Evolutionary conservation across 2,888 invertebrate genomes (phyloP).

Genomic region (Arge pagana): DNA sequence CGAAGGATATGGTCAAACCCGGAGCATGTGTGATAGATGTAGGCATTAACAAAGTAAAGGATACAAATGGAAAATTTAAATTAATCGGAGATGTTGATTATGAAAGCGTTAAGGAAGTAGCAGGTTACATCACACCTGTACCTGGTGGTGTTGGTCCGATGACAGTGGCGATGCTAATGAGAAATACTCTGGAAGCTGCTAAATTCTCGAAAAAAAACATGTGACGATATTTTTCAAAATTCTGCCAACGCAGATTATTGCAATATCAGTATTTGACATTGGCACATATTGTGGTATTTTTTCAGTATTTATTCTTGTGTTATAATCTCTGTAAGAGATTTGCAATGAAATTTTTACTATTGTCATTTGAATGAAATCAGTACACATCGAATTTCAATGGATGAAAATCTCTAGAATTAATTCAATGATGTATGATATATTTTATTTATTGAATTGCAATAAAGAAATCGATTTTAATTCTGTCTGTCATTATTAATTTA

Average conservation of each 20-base stretch:
- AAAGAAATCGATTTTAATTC: no score
- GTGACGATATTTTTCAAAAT: conserved; percentile 20
- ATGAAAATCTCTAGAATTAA: no score
- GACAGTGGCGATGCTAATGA: conserved; percentile 94
- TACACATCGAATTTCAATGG: no score
- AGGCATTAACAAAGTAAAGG: conserved; percentile 76
- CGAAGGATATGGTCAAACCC: conserved; percentile 84
- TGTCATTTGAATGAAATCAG: no score
- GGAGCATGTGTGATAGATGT: conserved; percentile 90
- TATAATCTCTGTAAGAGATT: no score
- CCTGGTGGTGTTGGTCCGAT: conserved; percentile 93
- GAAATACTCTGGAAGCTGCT: conserved; percentile 82
- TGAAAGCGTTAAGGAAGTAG: conserved; percentile 79
- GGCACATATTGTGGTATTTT: no score
- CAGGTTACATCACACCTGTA: conserved; percentile 86
- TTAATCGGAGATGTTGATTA: conserved; percentile 90
- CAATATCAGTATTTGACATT: no score
- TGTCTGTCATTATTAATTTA: no score
- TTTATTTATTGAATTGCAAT: no score
- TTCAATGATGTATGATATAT: no score
- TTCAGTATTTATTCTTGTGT: no score
- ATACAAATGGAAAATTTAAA: conserved; percentile 69
- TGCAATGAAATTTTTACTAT: no score
- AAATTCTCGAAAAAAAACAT: conserved; percentile 49
- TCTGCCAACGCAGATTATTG: neutral